Percentiles rank a stretch among this genome's conserved stretches.
These are phyloP conservation scores for Habrosyne pyritoides DNA, from an alignment of 2,888 invertebrate species.

Conservation along the genomic window DNA sequence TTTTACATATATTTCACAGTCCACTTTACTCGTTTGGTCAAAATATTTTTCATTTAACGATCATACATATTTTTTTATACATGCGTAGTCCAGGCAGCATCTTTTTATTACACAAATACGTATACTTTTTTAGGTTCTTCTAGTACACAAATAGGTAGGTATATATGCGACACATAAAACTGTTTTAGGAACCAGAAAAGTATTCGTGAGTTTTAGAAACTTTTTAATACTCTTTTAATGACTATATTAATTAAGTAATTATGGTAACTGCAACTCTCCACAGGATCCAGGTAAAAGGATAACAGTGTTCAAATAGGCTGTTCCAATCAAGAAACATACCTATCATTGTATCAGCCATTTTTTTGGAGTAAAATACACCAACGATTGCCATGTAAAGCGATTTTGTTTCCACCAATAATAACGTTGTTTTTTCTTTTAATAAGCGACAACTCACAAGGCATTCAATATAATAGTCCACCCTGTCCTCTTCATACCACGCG, in stretches of 20 bases:
- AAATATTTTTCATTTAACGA: slow-evolving; percentile 40
- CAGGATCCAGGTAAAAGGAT: neutral
- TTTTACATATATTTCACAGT: slow-evolving; percentile 68
- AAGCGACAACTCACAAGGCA: neutral
- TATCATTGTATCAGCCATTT: too few relatives aligned
- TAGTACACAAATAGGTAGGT: neutral
- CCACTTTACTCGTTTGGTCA: slow-evolving; percentile 64
- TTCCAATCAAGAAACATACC: neutral
- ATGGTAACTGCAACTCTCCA: neutral
- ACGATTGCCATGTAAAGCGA: neutral
- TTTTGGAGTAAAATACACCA: too few relatives aligned
- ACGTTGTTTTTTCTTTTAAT: neutral
- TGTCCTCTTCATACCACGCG: neutral
- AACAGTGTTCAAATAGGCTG: neutral
- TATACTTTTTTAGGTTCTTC: slow-evolving; percentile 17
- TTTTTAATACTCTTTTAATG: neutral
- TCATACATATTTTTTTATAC: slow-evolving; percentile 25
- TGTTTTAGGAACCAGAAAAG: slow-evolving; percentile 4
- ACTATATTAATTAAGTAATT: neutral
- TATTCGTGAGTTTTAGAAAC: slow-evolving; percentile 5
- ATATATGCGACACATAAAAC: neutral
- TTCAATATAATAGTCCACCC: neutral
- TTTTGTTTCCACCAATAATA: neutral
- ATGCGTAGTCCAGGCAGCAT: slow-evolving; percentile 11
- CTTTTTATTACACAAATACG: slow-evolving; percentile 19